Base-by-base conservation (phyloP, 37 sponge, comb jelly and placozoan genomes). In the Bolinopsis microptera region DNA sequence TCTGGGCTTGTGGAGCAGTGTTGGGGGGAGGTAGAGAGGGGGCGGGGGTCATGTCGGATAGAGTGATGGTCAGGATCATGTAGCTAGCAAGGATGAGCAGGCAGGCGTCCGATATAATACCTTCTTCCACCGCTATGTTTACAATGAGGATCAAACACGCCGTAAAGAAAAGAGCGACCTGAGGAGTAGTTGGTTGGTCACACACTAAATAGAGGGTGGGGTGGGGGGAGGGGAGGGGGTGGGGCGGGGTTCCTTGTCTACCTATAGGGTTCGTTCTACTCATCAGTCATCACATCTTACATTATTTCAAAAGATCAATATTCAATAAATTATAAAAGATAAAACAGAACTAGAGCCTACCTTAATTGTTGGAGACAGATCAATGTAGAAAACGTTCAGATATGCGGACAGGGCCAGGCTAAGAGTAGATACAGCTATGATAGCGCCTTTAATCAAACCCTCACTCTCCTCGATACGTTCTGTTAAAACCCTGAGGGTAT, bases 1-100 rank as follows among this genome's bases (percentile, higher is more conserved):
- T 86, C 36, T 86, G 90, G 3, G 90, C 90, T 86, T 86, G 90
- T 2, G 80, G 36, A 34, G 80, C 80, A 35, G 80, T 35, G 27
- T 34, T 16, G 80, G 16, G 33, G 33, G 13, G 80, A 2, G 80
- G 80, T 5, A 48, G 61, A 27, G 80, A 36, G 80, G 80, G 2
- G 35, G 36, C 18, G 36, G 80, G 33, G 74, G 74, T 24, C 30
- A 26, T 26, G 1, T 27, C 35, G 35, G 35, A 32, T 34, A 77
- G 80, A 9, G 80, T 32, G 22, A 18, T 35, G 1, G 90, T 86
- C 26, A 86, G 90, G 61, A 86, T 9, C 28, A 86, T 24, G 61
- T 86, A 86, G 31, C 18, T 41, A 26, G 27, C 61, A 8, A 41
- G 30, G 61, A 86, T 27, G 30, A 86, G 13, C n/a, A 41, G 27